These are phyloP conservation scores for Zoanthus gigantus DNA, from an alignment of 92 coral and sea anemone genomes.

Conservation along the genomic window DNA sequence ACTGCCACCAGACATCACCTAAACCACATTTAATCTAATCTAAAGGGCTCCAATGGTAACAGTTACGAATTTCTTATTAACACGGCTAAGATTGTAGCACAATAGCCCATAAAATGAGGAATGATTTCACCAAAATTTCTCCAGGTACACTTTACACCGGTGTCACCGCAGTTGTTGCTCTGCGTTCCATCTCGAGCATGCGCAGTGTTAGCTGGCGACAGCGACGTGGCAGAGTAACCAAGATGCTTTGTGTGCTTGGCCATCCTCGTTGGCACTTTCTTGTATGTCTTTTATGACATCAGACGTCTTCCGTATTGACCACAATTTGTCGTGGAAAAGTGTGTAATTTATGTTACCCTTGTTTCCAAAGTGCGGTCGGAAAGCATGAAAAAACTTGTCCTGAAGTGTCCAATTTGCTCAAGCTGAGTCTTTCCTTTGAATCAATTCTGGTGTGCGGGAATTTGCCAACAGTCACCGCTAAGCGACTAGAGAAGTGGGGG, in stretches of 20 bases:
- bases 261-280: not conserved
- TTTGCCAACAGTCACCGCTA: too few species aligned
- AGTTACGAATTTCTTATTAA: not conserved
- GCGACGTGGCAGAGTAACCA: slow-evolving; percentile 89
- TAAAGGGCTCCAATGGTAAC: not conserved
- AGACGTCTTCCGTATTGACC: too few species aligned
- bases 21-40: slow-evolving; percentile 62
- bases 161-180: slow-evolving; percentile 23
- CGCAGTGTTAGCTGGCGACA: slow-evolving; percentile 68
- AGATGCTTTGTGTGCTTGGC: slow-evolving; percentile 59
- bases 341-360: too few species aligned
- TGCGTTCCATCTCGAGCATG: slow-evolving; percentile 61
- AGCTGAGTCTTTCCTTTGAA: too few species aligned
- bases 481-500: too few species aligned
- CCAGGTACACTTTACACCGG: not conserved
- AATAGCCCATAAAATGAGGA: not conserved
- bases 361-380: too few species aligned
- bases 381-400: too few species aligned
- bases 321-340: too few species aligned
- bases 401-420: too few species aligned
- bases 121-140: not conserved
- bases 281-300: not conserved
- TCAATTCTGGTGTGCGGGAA: too few species aligned
- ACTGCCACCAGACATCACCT: slow-evolving; percentile 85
- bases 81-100: not conserved